These are phyloP conservation scores for Polydrusus tereticollis DNA, from an alignment of 2,888 invertebrate genomes.

Conservation along the genomic window DNA sequence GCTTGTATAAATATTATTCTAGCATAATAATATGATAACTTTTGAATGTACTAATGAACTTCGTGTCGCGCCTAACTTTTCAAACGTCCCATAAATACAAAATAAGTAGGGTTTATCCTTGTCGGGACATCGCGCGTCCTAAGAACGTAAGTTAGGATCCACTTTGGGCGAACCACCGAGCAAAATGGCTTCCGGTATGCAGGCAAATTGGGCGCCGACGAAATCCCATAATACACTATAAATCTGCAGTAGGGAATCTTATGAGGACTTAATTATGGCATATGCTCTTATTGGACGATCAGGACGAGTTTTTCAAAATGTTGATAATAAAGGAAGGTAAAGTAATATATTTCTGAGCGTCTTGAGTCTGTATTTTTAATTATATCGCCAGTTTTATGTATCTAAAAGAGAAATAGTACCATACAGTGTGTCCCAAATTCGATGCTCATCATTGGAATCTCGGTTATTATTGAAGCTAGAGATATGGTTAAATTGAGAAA, in stretches of 20 bases:
- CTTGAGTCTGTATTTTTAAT: no score
- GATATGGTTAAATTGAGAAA: no score
- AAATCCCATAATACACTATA: slow-evolving; percentile 43
- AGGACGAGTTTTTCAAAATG: no score
- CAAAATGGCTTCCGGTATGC: slow-evolving; percentile 31
- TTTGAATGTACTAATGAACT: slow-evolving; percentile 17
- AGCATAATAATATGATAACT: no score
- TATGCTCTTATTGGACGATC: background rate
- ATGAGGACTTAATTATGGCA: slow-evolving; percentile 33
- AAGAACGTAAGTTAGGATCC: slow-evolving; percentile 38
- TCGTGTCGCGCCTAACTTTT: slow-evolving; percentile 22
- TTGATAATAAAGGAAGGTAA: no score
- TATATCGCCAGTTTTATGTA: no score
- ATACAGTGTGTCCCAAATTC: no score
- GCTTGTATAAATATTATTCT: no score
- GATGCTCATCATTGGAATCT: no score
- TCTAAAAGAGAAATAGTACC: no score
- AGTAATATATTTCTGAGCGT: no score
- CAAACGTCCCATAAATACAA: slow-evolving; percentile 37
- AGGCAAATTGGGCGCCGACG: slow-evolving; percentile 37
- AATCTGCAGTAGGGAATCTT: slow-evolving; percentile 37
- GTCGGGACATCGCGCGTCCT: slow-evolving; percentile 32
- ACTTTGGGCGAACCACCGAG: slow-evolving; percentile 22
- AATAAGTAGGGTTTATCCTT: slow-evolving; percentile 39
- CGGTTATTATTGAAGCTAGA: no score